These are phyloP conservation scores for Dipus sagitta DNA, from an alignment of 2,797 vertebrate species.

Conservation along the genomic window DNA sequence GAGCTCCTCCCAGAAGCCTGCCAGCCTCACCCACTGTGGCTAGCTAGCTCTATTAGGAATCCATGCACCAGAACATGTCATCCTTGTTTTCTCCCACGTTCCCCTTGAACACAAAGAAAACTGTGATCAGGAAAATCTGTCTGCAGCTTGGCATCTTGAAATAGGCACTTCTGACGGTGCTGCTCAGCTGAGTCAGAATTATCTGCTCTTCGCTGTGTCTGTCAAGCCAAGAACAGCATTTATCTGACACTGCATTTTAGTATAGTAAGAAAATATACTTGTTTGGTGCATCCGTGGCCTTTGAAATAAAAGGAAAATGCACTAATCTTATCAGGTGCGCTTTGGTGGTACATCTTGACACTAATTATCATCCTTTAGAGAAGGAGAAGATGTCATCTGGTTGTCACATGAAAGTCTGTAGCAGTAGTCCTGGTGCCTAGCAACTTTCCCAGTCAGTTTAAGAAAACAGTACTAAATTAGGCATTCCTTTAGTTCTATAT, in stretches of 20 bases:
- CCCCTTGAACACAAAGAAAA: constrained; percentile 5
- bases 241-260: constrained; percentile 61
- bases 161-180: constrained; percentile 16
- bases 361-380: not conserved
- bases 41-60: not conserved
- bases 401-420: not conserved
- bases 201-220: constrained; percentile 43
- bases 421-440: not conserved
- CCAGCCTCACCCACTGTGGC: not conserved
- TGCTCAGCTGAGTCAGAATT: constrained; percentile 22
- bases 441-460: not conserved
- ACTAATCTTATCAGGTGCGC: constrained; percentile 65
- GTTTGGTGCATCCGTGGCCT: constrained; percentile 64
- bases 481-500: not conserved
- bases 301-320: constrained; percentile 48
- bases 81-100: not conserved
- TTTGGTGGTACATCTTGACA: not conserved
- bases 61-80: not conserved
- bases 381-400: constrained; percentile 7
- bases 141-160: not conserved
- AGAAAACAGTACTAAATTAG: not conserved
- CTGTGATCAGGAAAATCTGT: constrained; percentile 2
- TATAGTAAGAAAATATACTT: constrained; percentile 36
- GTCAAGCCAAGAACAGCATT: constrained; percentile 65
- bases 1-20: accelerated